Evolutionary conservation across 64 coral and sea anemone species (phyloP).

Genomic region (Trachythela sp.): DNA sequence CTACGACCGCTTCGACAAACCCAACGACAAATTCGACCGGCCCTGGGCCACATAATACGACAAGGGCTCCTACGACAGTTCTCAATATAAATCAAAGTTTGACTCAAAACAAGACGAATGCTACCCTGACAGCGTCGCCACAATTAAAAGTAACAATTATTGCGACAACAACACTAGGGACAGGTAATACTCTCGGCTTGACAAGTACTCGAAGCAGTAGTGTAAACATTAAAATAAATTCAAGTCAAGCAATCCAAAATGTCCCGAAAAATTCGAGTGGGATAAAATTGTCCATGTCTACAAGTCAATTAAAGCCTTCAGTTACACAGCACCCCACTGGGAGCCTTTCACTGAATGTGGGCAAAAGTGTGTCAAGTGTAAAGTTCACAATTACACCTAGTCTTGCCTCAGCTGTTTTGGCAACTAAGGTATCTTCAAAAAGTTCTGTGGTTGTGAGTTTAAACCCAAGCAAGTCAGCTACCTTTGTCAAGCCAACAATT

Average conservation of each 20-base stretch:
- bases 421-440: neutral
- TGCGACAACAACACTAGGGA: neutral
- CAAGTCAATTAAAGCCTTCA: neutral
- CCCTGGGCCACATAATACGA: neutral
- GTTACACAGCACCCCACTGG: neutral
- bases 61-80: neutral
- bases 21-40: neutral
- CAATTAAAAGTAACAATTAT: neutral
- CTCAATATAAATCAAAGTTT: neutral
- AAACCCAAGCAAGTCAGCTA: no score
- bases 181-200: neutral
- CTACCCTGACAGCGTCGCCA: neutral
- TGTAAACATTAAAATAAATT: conserved; percentile 9
- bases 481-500: no score
- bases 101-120: neutral
- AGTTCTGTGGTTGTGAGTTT: neutral
- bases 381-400: neutral
- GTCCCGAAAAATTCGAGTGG: neutral
- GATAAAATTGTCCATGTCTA: neutral
- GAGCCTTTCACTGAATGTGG: neutral
- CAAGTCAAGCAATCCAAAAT: neutral
- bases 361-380: neutral
- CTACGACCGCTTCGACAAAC: neutral
- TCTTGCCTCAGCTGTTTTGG: neutral
- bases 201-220: neutral